A percentile compares a stretch with the other conserved stretches of the same genome.
phyloP scores from a whole-genome alignment of 2,113 vertebrate genomes.

The Corythornis madagascariensis region DNA sequence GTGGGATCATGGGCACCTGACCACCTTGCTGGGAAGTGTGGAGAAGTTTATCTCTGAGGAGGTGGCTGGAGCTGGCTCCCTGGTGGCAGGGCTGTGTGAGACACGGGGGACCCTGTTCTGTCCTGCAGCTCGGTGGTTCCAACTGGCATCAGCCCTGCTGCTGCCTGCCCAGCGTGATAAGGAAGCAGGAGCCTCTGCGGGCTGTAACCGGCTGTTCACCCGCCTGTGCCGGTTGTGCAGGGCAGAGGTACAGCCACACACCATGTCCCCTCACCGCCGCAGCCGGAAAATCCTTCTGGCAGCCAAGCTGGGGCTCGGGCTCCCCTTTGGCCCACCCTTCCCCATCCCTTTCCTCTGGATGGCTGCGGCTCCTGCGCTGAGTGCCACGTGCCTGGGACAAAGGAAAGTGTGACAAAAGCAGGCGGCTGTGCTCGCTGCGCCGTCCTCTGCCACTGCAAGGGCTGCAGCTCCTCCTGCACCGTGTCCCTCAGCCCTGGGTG shows the following conservation, averaged over 20 bases:
- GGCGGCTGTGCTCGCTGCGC: not conserved
- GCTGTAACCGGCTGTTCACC: not conserved
- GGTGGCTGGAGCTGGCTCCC: not conserved
- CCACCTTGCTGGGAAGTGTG: not conserved
- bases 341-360: not conserved
- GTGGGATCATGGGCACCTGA: not conserved
- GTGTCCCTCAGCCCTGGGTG: not conserved
- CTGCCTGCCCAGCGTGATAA: not conserved
- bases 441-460: not conserved
- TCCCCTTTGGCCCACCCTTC: not conserved
- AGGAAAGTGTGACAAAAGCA: slow-evolving; percentile 48
- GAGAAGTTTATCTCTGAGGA: not conserved
- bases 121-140: fast-evolving
- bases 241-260: not conserved
- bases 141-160: not conserved
- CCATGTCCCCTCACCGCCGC: fast-evolving
- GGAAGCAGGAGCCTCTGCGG: not conserved
- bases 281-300: not conserved
- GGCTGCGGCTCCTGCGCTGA: not conserved
- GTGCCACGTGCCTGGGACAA: slow-evolving; percentile 44
- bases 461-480: not conserved
- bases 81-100: not conserved
- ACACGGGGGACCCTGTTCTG: fast-evolving
- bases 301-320: not conserved
- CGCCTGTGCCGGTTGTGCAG: fast-evolving